Conservation (phyloP, 37 sponge, comb jelly and placozoan genomes). For the Axinella damicornis region DNA sequence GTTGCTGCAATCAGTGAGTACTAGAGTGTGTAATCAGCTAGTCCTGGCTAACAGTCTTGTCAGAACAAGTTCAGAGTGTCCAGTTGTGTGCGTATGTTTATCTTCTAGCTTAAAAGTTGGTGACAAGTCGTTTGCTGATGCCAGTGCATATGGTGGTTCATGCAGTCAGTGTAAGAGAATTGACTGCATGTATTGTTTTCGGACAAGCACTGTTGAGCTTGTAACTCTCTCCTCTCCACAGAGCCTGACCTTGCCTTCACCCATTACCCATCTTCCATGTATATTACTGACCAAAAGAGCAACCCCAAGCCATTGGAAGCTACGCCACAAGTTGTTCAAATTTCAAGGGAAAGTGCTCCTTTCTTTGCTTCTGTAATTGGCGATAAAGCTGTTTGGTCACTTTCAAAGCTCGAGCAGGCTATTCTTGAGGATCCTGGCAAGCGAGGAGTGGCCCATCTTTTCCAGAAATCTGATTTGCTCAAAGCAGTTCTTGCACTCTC, state of each 20-base stretch:
- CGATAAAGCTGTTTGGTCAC: not conserved
- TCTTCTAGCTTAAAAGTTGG: no score
- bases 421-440: conserved; percentile 75
- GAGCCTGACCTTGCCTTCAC: conserved; percentile 74
- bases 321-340: conserved; percentile 8
- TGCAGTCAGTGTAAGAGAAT: no score
- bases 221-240: conserved; percentile 2
- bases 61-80: no score
- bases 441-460: conserved; percentile 43
- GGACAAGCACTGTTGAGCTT: no score
- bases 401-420: conserved; percentile 51
- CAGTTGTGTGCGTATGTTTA: no score
- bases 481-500: conserved; percentile 72
- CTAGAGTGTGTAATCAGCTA: no score
- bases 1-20: conserved; percentile 57
- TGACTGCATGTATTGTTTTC: no score
- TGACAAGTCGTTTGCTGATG: no score
- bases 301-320: not conserved
- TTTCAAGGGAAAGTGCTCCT: conserved; percentile 46
- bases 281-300: conserved; percentile 66
- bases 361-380: conserved; percentile 54
- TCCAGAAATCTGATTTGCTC: conserved; percentile 64
- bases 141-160: no score
- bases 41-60: no score
- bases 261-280: conserved; percentile 93